Conservation (phyloP, 2,888 invertebrate genomes). For the Clitarchus hookeri region DNA sequence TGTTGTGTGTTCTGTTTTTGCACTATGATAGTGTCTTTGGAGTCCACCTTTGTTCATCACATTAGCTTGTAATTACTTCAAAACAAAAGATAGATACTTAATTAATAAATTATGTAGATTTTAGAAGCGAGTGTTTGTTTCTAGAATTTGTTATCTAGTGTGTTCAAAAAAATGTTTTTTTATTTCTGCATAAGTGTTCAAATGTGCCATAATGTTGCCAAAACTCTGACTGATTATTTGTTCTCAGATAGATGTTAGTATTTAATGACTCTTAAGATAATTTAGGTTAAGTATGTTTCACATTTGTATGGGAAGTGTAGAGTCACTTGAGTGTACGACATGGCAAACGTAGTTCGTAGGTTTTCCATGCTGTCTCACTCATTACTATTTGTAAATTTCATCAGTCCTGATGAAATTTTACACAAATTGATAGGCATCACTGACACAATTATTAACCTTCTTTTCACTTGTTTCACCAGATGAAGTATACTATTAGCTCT, state of each 20-base stretch:
- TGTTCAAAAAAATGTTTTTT: no score
- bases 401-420: background rate
- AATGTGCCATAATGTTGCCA: background rate
- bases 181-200: background rate
- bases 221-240: background rate
- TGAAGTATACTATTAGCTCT: background rate
- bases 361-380: no score
- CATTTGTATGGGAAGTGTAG: background rate
- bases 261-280: background rate
- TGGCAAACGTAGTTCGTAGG: no score
- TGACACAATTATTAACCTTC: background rate
- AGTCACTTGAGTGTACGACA: background rate
- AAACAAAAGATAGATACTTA: background rate
- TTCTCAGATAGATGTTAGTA: conserved; percentile 5
- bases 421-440: background rate
- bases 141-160: background rate
- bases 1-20: background rate
- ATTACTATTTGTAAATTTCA: no score
- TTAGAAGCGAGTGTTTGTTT: background rate
- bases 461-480: background rate
- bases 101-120: background rate
- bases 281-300: background rate
- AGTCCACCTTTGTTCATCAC: background rate
- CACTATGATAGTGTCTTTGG: background rate
- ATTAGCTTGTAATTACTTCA: background rate